Conservation (phyloP, 2,888 invertebrate species). For the Ophion obscuratus region DNA sequence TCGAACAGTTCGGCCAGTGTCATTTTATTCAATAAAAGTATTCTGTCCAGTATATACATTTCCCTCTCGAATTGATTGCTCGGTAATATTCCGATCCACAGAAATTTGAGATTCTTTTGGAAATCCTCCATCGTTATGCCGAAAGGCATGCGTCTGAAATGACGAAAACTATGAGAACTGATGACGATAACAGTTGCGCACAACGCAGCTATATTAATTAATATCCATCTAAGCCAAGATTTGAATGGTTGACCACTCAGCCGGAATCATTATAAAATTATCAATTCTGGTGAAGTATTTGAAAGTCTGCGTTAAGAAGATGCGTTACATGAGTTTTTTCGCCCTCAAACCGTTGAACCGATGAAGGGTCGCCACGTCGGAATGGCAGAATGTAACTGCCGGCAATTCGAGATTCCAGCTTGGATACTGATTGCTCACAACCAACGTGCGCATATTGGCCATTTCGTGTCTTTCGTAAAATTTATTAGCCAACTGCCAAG, state of each 20-base stretch:
- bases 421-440: conserved; percentile 74
- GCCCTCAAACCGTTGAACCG: conserved; percentile 66
- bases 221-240: background rate
- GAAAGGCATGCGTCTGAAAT: conserved; percentile 68
- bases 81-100: conserved; percentile 70
- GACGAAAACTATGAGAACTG: background rate
- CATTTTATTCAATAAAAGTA: conserved; percentile 69
- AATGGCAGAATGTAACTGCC: conserved; percentile 74
- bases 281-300: background rate
- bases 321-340: conserved; percentile 68
- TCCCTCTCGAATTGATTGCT: conserved; percentile 67
- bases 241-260: too few relatives aligned
- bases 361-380: conserved; percentile 66
- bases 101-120: conserved; percentile 64
- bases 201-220: background rate
- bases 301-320: background rate
- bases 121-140: conserved; percentile 67
- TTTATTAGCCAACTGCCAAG: conserved; percentile 69
- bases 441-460: conserved; percentile 74
- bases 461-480: conserved; percentile 75
- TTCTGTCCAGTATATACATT: conserved; percentile 66
- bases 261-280: background rate
- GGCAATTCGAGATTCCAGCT: conserved; percentile 71
- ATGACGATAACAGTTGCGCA: too few relatives aligned
- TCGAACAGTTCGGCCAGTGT: conserved; percentile 70